Percentiles rank a stretch among this genome's conserved stretches.
phyloP scores from a whole-genome alignment of 2,888 invertebrate species.

The Helleia helle region DNA sequence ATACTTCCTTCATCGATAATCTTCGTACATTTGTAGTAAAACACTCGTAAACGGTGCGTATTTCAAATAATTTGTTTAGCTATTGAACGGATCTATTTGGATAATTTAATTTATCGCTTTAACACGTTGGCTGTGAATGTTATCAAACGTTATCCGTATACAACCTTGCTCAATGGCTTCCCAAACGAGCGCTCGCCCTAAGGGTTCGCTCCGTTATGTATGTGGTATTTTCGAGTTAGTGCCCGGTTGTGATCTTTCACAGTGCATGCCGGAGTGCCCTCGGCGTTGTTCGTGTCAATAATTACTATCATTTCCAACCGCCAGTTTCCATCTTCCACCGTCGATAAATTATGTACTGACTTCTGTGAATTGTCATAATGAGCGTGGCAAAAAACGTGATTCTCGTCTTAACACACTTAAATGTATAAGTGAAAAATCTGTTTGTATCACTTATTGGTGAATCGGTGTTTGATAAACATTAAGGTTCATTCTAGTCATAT shows the following conservation, averaged over 20 bases:
- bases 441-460: too few relatives aligned
- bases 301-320: constrained; percentile 61
- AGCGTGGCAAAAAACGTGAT: constrained; percentile 42
- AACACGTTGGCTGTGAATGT: constrained; percentile 13
- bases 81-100: neutral
- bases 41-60: neutral
- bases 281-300: constrained; percentile 64
- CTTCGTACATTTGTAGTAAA: constrained; percentile 3
- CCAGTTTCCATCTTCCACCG: constrained; percentile 51
- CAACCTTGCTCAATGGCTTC: constrained; percentile 39
- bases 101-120: constrained; percentile 8
- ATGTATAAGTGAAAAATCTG: too few relatives aligned
- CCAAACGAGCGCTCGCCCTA: constrained; percentile 42
- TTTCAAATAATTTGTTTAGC: neutral
- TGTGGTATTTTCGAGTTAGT: constrained; percentile 67
- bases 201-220: constrained; percentile 57
- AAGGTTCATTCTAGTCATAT: too few relatives aligned
- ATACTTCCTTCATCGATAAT: constrained; percentile 10
- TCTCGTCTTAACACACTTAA: constrained; percentile 40
- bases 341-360: constrained; percentile 52
- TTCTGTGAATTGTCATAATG: constrained; percentile 64
- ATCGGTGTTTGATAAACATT: too few relatives aligned
- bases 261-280: constrained; percentile 41
- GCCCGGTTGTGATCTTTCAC: constrained; percentile 54
- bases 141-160: constrained; percentile 29